A percentile compares a stretch with the other conserved stretches of the same genome.
Evolutionary conservation across 92 coral and sea anemone genomes (phyloP).

Genomic region (Zoanthus sociatus): DNA sequence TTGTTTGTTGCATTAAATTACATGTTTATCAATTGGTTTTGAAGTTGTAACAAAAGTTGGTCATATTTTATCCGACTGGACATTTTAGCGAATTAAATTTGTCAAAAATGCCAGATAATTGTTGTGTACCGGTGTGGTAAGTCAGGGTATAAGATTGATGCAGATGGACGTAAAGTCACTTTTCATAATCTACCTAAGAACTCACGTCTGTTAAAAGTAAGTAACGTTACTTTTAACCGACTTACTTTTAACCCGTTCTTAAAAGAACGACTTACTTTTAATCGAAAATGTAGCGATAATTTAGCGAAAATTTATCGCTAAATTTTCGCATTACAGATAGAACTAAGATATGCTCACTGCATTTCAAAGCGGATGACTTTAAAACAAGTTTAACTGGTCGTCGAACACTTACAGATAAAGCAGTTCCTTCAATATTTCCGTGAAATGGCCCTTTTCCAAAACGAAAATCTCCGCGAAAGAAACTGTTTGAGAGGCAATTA

Average conservation of each 20-base stretch:
- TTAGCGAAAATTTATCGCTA: constrained; percentile 24
- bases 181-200: not conserved
- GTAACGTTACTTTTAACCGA: constrained; percentile 3
- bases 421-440: constrained; percentile 55
- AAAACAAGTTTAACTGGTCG: constrained; percentile 44
- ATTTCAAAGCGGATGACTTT: constrained; percentile 49
- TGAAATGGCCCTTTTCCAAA: constrained; percentile 49
- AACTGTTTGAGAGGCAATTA: not conserved
- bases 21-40: not conserved
- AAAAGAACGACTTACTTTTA: constrained; percentile 16
- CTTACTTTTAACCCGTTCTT: constrained; percentile 44
- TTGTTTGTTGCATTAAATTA: not conserved
- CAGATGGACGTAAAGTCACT: not conserved
- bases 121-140: not conserved
- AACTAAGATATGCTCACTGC: constrained; percentile 56
- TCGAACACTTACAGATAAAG: constrained; percentile 51
- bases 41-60: not conserved
- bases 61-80: not conserved
- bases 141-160: not conserved
- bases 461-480: constrained; percentile 41
- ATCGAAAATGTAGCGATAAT: too few species aligned
- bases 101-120: not conserved
- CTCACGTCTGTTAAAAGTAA: constrained; percentile 2
- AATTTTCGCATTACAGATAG: constrained; percentile 44
- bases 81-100: not conserved